Evolutionary conservation across 1,140 invertebrate genomes (phyloP), one percentile per base, ranked within the genome.

Genomic region (Sitophilus oryzae): DNA sequence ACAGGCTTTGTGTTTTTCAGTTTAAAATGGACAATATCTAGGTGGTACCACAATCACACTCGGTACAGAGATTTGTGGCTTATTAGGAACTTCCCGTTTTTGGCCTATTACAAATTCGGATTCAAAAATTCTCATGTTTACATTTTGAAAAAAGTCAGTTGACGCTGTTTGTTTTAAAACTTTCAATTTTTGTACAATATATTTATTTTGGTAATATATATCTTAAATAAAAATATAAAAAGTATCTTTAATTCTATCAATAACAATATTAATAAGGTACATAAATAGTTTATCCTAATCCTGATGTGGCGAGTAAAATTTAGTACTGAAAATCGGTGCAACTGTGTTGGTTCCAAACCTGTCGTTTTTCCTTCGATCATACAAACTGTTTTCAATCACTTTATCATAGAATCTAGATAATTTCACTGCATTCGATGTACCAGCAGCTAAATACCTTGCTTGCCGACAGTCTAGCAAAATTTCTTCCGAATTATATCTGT

Each of bases 361-460:
- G 36, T 69, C 64, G 50, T 61, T 68, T 18, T 40, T 58, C 9
- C 46, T 45, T 23, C 58, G 46, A 22, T 59, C 41, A 20, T 62
- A 51, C 30, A 58, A 64, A 22, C 59, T 61, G 49, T 65, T 66
- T 53, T 71, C 67, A 43, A 71, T 71, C 22, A 81, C 93, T 79
- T 92, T 92, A 73, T 98, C 94, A 73, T 96, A 95, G 77, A 96
- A 98, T 68, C 91, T 79, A 11, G 86, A 88, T 16, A 96, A 70
- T 75, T 95, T 96, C 0, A 96, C 91, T 36, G 92, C 84, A 69
- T 92, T 92, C 55, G 88, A 91, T 1, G 88, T 89, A 2, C 92
- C 93, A 11, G 93, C 88, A n/a, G 91, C 89, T 56, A 97, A 73
- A 59, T 88, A 89, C 69, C 88, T 84, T 1, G 78, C 73, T 71